These are phyloP conservation scores for Eilema sororculum DNA, from an alignment of 2,888 invertebrate species.

Conservation along the genomic window DNA sequence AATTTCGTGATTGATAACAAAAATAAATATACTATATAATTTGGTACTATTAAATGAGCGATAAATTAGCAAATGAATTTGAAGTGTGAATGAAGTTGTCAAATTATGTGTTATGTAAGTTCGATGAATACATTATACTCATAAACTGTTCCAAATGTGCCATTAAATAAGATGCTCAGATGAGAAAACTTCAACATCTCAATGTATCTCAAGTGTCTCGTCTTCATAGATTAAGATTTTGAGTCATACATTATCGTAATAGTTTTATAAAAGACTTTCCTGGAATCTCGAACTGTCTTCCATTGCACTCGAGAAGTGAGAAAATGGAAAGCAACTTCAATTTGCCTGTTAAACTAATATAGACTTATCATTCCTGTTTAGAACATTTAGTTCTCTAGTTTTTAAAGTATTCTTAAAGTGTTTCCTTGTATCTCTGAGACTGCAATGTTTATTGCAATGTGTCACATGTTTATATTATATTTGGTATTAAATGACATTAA, in stretches of 20 bases:
- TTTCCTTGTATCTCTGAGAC: slow-evolving; percentile 48
- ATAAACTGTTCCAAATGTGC: slow-evolving; percentile 56
- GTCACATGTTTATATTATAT: slow-evolving; percentile 49
- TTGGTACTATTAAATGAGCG: slow-evolving; percentile 43
- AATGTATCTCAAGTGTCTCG: slow-evolving; percentile 44
- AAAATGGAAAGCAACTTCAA: slow-evolving; percentile 38
- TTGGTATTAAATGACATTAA: slow-evolving; percentile 54
- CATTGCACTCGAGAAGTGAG: slow-evolving; percentile 39
- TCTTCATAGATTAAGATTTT: slow-evolving; percentile 48
- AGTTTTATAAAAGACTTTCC: slow-evolving; percentile 37
- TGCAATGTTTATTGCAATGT: slow-evolving; percentile 44
- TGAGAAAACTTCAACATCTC: slow-evolving; percentile 42
- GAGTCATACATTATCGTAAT: slow-evolving; percentile 49
- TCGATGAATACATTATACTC: slow-evolving; percentile 52
- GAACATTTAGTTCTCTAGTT: slow-evolving; percentile 43
- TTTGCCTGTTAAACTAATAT: slow-evolving; percentile 49
- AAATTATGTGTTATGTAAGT: slow-evolving; percentile 43
- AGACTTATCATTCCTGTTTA: slow-evolving; percentile 50
- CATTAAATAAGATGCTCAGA: slow-evolving; percentile 46
- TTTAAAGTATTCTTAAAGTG: slow-evolving; percentile 33
- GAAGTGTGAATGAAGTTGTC: slow-evolving; percentile 46
- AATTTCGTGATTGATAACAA: slow-evolving; percentile 39
- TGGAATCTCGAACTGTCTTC: slow-evolving; percentile 55
- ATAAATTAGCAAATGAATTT: slow-evolving; percentile 30
- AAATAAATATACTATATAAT: too few species aligned